Evolutionary conservation across 2,888 invertebrate genomes (phyloP), one percentile per base, ranked within the genome.

Genomic region (Zygogramma bicolorata): DNA sequence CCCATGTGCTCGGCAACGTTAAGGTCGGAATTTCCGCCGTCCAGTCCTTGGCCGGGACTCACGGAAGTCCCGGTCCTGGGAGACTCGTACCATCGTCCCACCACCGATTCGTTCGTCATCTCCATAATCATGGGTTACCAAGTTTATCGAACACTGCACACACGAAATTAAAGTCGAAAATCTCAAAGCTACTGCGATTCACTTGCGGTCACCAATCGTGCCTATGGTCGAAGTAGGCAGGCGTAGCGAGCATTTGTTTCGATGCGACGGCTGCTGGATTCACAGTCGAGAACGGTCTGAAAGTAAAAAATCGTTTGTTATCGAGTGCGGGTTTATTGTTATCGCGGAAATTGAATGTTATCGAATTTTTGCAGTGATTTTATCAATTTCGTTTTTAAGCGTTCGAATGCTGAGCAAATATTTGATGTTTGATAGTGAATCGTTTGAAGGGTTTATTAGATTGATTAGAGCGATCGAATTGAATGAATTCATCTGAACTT

Each of bases 1-100:
- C 88, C 87, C 88, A 88, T 88, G 79, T 88, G 88, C 75, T 88
- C 88, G 62, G 87, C 87, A 46, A 88, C 87, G 79, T 87, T 86
- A 75, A 87, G 81, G 78, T 87, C 87, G 75, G 85, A 80, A 78
- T 81, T 80, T 62, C 81, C 81, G 73, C 84, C 84, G 15, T 84
- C 78, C 53, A 78, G 80, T 61, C 85, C 85, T 74, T 85, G 86
- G 22, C 86, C 86, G 38, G 87, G 87, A 82, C 86, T 86, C 18
- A 85, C 85, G 61, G 85, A 84, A 22, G 86, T 84, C 53, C 86
- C 86, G 71, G 87, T 85, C 75, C 88, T 85, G 66, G 88, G 88
- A 71, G 86, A 83, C 77, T 88, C 88, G 83, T 88, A 88, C 88
- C 88, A 88, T 76, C 88, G 85, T 79, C 87, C 87, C 75, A 87